Base-by-base conservation (phyloP, 2,888 invertebrate species). In the Gryllus longicercus region DNA sequence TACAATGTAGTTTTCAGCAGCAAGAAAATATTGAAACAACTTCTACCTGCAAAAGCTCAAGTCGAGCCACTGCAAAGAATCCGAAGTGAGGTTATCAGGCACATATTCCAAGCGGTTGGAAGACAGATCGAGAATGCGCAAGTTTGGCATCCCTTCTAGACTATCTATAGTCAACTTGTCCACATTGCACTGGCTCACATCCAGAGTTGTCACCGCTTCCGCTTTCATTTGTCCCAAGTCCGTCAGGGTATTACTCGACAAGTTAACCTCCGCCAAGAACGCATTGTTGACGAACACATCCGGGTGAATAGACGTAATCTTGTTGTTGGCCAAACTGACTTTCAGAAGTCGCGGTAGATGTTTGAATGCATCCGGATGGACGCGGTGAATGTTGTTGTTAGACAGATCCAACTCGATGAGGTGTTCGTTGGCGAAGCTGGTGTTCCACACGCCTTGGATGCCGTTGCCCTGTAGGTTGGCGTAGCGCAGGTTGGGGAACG, bases 171-270 rank as follows among this genome's bases (percentile, higher is more conserved):
- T 63, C 4, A 63, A n/a, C 63, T 63, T 63, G 63, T 14, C 63
- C 63, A 63, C 63, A 18, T 63, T n/a, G n/a, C 63, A 63, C n/a
- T 63, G 63, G 63, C 63, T 63, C 63, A 63, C n/a, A n/a, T 63
- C 63, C 63, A 63, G n/a, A 11, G 63, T 63, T 5, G 63, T 8
- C n/a, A 63, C 10, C n/a, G 14, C n/a, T 14, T 63, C 63, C 14
- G n/a, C 63, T 11, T n/a, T 14, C n/a, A 63, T 14, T n/a, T 63
- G 16, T 63, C n/a, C 63, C 63, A 63, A 18, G 14, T 63, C n/a
- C n/a, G 63, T 14, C 63, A 63, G 11, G 1, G n/a, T 14, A 63
- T 63, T 63, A n/a, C 63, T 14, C 16, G 63, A 63, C 63, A 63
- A n/a, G 63, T 63, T 63, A 4, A 63, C 63, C 63, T 18, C n/a